Percentiles rank a stretch among this genome's conserved stretches.
Conservation (phyloP, 2,113 vertebrate species). For the Orientallactaga bullata region DNA sequence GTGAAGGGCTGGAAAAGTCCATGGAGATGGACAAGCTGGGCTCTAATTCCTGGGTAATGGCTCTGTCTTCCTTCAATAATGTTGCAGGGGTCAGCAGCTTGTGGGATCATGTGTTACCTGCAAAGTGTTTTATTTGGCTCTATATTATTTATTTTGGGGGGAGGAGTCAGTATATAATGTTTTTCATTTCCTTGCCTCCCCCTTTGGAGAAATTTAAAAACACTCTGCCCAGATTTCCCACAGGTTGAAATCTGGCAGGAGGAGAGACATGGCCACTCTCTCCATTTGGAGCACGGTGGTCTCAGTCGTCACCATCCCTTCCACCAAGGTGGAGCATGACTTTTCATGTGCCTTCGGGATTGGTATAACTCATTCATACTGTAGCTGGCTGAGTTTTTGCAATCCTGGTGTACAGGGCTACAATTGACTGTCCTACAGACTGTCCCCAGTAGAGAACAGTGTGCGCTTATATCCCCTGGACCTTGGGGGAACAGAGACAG, state of each 20-base stretch:
- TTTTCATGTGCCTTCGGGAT: not conserved
- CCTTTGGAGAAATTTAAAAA: not conserved
- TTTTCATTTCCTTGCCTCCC: not conserved
- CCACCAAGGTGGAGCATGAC: fast-evolving
- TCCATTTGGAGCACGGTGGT: fast-evolving
- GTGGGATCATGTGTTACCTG: not conserved
- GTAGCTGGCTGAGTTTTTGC: not conserved
- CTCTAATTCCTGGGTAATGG: not conserved
- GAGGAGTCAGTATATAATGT: not conserved
- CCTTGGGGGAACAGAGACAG: not conserved
- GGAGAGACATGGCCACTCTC: fast-evolving
- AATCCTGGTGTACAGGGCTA: not conserved
- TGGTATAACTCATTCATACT: not conserved
- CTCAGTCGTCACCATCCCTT: not conserved
- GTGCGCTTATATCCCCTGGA: not conserved
- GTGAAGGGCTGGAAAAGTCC: not conserved
- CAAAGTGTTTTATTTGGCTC: not conserved
- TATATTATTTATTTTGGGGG: not conserved
- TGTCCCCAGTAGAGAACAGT: not conserved
- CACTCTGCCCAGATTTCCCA: no score
- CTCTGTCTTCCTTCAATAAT: not conserved
- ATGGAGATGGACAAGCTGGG: not conserved
- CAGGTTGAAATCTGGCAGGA: fast-evolving
- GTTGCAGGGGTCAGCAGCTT: not conserved
- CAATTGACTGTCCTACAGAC: not conserved